Evolutionary conservation across 2,113 vertebrate genomes (phyloP), one percentile per base, ranked within the genome.

Genomic region (Scomber japonicus): DNA sequence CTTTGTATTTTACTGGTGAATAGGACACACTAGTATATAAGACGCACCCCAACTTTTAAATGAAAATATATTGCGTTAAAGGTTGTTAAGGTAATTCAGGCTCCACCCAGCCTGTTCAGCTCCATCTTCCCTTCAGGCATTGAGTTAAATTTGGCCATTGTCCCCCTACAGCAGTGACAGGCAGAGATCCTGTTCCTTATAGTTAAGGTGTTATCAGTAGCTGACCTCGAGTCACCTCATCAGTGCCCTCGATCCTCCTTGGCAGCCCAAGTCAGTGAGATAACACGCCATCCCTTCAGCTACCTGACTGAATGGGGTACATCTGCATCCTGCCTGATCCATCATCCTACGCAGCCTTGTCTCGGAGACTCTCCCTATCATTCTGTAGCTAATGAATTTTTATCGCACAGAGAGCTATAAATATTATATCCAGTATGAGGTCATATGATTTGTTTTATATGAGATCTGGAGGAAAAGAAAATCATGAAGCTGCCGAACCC

Each of bases 271-370:
- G 67, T 78, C 45, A 16, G 60, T 49, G 15, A 54, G 64, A 46
- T 49, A 60, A 35, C 61, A 31, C 62, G 17, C 49, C 76, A 45
- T 61, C 24, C 35, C 56, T 30, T 9, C 46, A 17, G 35, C 62
- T 40, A 5, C 17, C 55, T 61, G 73, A 9, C 35, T 40, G 35
- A 78, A 64, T n/a, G 62, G 64, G 70, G 45, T 24, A 19, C 68
- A 59, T 69, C 85, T 75, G 71, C 71, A 5, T 83, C 59, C 66
- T 11, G 71, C 53, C 71, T 54, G 75, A 90, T 90, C 80, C 65
- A 83, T 90, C 87, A 83, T 71, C 68, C 68, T 0, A 53, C 67
- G 7, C 48, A 61, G 79, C 82, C 71, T 70, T 17, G 57, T 82
- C 72, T 55, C 78, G 24, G 63, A 16, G 53, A 49, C 44, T 73